Conservation (phyloP, 2,888 invertebrate genomes). For the Cryptocephalus moraei region DNA sequence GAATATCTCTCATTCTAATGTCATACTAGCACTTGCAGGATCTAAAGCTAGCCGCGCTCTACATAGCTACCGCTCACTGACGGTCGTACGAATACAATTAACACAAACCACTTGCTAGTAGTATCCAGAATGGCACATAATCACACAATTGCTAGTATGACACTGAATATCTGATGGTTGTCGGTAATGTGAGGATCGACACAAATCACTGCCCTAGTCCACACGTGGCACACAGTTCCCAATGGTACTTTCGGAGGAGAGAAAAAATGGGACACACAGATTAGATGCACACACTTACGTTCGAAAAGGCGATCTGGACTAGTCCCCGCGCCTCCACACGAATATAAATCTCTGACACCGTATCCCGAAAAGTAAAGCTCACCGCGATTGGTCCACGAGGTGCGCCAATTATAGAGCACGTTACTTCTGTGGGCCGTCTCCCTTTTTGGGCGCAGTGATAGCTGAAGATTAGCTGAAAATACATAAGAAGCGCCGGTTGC, state of each 20-base stretch:
- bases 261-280: slow-evolving; percentile 10
- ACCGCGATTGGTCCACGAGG: slow-evolving; percentile 36
- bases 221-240: slow-evolving; percentile 13
- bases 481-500: slow-evolving; percentile 16
- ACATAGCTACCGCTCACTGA: too few relatives aligned
- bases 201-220: slow-evolving; percentile 9
- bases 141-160: slow-evolving; percentile 22
- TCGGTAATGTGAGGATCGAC: slow-evolving; percentile 4
- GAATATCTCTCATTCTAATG: slow-evolving; percentile 11
- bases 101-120: neutral
- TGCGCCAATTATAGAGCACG: slow-evolving; percentile 39
- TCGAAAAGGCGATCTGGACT: slow-evolving; percentile 94
- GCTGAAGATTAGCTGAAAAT: slow-evolving; percentile 31
- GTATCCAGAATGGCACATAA: neutral
- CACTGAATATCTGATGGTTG: slow-evolving; percentile 12
- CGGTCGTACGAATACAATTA: too few relatives aligned
- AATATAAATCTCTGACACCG: slow-evolving; percentile 75
- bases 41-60: neutral
- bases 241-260: slow-evolving; percentile 8
- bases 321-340: slow-evolving; percentile 57
- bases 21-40: slow-evolving; percentile 18
- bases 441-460: slow-evolving; percentile 52
- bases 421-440: slow-evolving; percentile 45
- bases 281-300: slow-evolving; percentile 61
- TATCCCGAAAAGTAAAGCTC: slow-evolving; percentile 51